A percentile compares a stretch with the other conserved stretches of the same genome.
phyloP scores from a whole-genome alignment of 2,888 invertebrate species.

The Pammene aurita region DNA sequence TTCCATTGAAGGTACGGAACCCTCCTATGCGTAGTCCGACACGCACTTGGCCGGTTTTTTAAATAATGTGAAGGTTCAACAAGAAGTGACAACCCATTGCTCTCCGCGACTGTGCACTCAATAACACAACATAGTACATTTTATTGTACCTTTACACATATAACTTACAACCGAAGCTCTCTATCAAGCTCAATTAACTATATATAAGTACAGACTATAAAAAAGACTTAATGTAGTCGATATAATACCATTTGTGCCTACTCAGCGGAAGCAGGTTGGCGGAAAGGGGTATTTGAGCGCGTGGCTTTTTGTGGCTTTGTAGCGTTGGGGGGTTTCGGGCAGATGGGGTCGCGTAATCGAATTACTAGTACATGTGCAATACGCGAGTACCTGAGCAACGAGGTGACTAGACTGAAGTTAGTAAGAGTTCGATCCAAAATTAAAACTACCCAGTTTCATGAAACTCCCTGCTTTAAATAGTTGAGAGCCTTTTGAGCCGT shows the following conservation, averaged over 20 bases:
- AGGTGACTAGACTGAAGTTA: neutral
- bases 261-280: conserved; percentile 72
- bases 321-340: conserved; percentile 64
- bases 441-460: no score
- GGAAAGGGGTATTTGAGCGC: conserved; percentile 64
- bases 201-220: conserved; percentile 9
- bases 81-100: no score
- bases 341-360: conserved; percentile 65
- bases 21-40: no score
- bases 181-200: conserved; percentile 21
- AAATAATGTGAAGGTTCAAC: no score
- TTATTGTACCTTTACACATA: conserved; percentile 14
- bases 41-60: no score
- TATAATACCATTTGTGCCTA: conserved; percentile 43
- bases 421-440: no score
- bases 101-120: neutral
- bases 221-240: conserved; percentile 36
- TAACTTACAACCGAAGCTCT: conserved; percentile 5
- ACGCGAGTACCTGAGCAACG: conserved; percentile 45
- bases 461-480: no score
- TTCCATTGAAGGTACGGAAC: no score
- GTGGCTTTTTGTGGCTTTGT: conserved; percentile 66
- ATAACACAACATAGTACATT: neutral
- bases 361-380: conserved; percentile 51
- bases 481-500: no score